Evolutionary conservation across 2,797 vertebrate species (phyloP), one percentile per base, ranked within the genome.

Genomic region (Myotis vivesi): DNA sequence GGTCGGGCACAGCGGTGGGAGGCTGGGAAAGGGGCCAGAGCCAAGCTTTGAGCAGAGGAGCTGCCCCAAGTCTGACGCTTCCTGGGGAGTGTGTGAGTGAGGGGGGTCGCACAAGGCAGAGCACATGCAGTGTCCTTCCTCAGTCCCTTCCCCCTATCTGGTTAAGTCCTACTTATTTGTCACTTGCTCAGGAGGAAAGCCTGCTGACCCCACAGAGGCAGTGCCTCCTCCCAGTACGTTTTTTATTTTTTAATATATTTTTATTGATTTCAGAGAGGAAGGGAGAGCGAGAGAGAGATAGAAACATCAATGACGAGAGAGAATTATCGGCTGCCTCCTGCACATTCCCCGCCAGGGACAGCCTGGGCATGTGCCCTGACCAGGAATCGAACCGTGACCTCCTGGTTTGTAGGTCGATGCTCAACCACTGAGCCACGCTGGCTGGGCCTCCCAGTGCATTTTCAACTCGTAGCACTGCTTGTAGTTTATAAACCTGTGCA

Each of bases 401-500:
- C 59, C 59, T 30, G 59, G 59, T 2, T 62, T 12, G 15, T 3
- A 62, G 28, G 59, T 62, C 2, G 5, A 30, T 1, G 28, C 59
- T 62, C 59, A 62, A 6, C 59, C 59, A 28, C 25, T 62, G 11
- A 62, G 5, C 59, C 59, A 30, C 25, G 28, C 59, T 13, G 12
- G 59, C 12, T 13, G 5, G 59, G 25, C 46, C 2, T 75, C 7
- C 66, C 15, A 0, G 1, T 33, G 12, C 9, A 3, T 73, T 44
- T 64, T 51, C 57, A 25, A 53, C 49, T 80, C 28, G 12, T 2
- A n/a, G 33, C 15, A 5, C n/a, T 83, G 28, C 53, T 51, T 3
- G 0, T 12, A 25, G 59, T 36, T 64, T 0, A 0, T 17, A 3
- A 8, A 49, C 25, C 17, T 23, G 0, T 69, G 76, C 11, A 6